Evolutionary conservation across 2,113 vertebrate species (phyloP).

Genomic region (Scomber scombrus): DNA sequence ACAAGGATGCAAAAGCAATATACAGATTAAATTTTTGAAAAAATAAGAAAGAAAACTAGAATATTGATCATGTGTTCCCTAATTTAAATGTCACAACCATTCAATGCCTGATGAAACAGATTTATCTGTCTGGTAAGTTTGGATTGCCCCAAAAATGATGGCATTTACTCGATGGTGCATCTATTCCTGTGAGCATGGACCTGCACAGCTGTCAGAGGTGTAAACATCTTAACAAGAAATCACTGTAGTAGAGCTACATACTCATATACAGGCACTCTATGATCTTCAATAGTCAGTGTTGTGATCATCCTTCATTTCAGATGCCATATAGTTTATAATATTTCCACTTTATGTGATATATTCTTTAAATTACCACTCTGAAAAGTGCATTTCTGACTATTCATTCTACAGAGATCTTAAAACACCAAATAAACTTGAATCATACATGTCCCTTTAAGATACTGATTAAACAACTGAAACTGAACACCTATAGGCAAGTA

Average conservation of each 20-base stretch:
- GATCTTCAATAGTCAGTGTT: neutral
- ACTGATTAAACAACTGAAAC: neutral
- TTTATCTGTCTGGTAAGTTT: neutral
- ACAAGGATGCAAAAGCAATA: neutral
- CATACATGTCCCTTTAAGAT: neutral
- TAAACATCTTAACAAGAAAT: neutral
- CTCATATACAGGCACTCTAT: neutral
- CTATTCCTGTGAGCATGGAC: neutral
- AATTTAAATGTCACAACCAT: neutral
- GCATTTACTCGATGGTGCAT: constrained; percentile 8
- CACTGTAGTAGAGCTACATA: neutral
- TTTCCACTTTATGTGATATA: neutral
- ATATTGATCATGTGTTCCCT: neutral
- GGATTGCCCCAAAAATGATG: neutral
- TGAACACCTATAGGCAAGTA: neutral
- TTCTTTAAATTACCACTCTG: neutral
- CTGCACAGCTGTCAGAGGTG: neutral
- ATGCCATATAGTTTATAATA: neutral
- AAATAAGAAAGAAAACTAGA: neutral
- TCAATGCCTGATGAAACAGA: neutral
- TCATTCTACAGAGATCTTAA: neutral
- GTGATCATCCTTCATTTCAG: neutral
- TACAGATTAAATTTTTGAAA: neutral
- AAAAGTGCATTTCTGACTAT: neutral
- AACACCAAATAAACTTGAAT: neutral